Base-by-base conservation (phyloP, 1,140 invertebrate genomes). In the Helicoverpa armigera region DNA sequence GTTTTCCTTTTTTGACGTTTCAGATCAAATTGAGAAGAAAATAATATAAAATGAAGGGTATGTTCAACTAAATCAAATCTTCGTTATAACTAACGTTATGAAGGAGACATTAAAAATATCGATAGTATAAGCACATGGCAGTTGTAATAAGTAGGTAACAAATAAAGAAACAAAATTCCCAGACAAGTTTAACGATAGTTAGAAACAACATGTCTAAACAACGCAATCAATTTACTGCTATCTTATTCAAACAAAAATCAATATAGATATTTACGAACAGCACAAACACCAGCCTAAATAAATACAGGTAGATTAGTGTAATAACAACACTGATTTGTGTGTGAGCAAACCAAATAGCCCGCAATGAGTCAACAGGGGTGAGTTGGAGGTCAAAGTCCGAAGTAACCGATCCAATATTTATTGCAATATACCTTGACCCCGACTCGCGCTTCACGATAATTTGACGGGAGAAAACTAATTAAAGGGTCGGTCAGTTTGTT, bases 311-410 rank as follows among this genome's bases (percentile, higher is more conserved):
- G 18, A 72, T 72, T 72, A 54, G 50, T 53, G 69, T 53, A 72
- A 72, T 31, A 53, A 54, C 18, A 31, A 69, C 73, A 58, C 31
- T 53, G 63, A 35, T 63, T 35, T 69, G 60, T 53, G 23, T 72
- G 69, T 72, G 13, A 54, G 50, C 50, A 53, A 72, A 69, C 16
- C 13, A 72, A 72, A 72, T 72, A 29, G 53, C 14, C 14, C n/a
- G 43, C 31, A 16, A 75, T 76, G 73, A 82, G 74, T 82, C 74
- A 78, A 82, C 60, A 82, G 69, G 80, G 80, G 80, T 54, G 74
- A 70, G 63, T 81, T 67, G 60, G 73, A 82, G 80, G 74, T 82
- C 65, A 43, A 65, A 43, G 69, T 13, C 69, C 43, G 1, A 3
- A 72, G 69, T 29, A 18, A 29, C 48, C 48, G 50, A 12, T 50